phyloP scores from a whole-genome alignment of 2,797 vertebrate genomes.

The Picus viridis region DNA sequence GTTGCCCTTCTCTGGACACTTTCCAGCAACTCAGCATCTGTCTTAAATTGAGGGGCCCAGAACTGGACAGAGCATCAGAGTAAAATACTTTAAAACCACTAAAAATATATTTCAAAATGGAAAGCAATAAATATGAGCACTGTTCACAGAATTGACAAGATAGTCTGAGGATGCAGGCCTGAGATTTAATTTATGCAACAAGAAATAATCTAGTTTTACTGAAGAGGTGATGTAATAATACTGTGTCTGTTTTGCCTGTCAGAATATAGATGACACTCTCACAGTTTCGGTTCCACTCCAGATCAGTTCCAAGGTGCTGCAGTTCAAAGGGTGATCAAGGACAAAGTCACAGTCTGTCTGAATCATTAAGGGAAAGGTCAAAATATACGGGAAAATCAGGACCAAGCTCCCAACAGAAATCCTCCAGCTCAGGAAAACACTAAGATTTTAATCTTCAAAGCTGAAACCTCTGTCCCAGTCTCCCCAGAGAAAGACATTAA shows the following conservation, averaged over 20 bases:
- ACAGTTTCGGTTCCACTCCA: slow-evolving; percentile 70
- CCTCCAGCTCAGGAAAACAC: slow-evolving; percentile 69
- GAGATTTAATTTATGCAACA: background rate
- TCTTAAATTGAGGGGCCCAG: too few species aligned
- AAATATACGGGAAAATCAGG: slow-evolving; percentile 67
- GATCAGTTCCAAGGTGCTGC: slow-evolving; percentile 65
- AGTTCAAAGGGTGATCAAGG: slow-evolving; percentile 60
- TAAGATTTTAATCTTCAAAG: slow-evolving; percentile 59
- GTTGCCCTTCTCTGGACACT: too few species aligned
- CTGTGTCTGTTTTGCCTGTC: slow-evolving; percentile 56
- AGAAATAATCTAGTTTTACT: background rate
- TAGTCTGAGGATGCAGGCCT: background rate
- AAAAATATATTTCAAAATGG: background rate
- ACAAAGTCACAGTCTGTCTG: slow-evolving; percentile 61
- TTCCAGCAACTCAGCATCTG: too few species aligned
- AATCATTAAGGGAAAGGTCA: slow-evolving; percentile 57
- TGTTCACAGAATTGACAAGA: background rate
- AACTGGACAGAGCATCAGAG: background rate
- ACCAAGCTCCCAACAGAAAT: slow-evolving; percentile 66
- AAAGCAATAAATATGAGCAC: background rate
- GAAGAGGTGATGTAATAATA: slow-evolving; percentile 21
- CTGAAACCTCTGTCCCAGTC: slow-evolving; percentile 62
- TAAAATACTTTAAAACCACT: background rate
- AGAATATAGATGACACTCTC: slow-evolving; percentile 55
- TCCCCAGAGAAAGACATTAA: slow-evolving; percentile 58